A percentile compares a stretch with the other conserved stretches of the same genome.
These are phyloP conservation scores for Taenaris catops DNA, from an alignment of 2,888 invertebrate genomes.

Conservation along the genomic window DNA sequence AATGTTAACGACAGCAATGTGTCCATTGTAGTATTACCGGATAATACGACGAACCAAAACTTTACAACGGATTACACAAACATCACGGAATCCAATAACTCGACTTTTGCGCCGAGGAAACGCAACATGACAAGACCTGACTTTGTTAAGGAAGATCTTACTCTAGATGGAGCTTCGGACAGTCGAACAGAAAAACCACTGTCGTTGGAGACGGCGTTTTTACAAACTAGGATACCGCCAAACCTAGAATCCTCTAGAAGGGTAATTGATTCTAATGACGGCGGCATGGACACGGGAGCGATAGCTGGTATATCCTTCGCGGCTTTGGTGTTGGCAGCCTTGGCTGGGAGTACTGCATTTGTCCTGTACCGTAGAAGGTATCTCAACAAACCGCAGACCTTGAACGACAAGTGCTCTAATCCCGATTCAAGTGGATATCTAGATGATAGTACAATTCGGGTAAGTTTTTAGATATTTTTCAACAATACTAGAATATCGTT, in stretches of 20 bases:
- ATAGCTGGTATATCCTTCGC: slow-evolving; percentile 86
- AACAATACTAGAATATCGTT: no score
- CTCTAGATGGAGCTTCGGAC: slow-evolving; percentile 46
- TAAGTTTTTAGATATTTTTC: slow-evolving; percentile 37
- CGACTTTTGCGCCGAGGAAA: slow-evolving; percentile 46
- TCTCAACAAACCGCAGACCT: slow-evolving; percentile 90
- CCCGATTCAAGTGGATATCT: slow-evolving; percentile 93
- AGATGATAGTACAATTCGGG: slow-evolving; percentile 91
- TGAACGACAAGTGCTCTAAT: slow-evolving; percentile 90
- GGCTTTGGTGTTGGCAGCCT: slow-evolving; percentile 81
- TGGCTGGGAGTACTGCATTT: slow-evolving; percentile 83
- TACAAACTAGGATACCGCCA: slow-evolving; percentile 63
- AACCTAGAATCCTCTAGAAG: slow-evolving; percentile 63
- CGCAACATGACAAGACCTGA: slow-evolving; percentile 57
- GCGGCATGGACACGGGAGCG: slow-evolving; percentile 78
- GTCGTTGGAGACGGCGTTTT: slow-evolving; percentile 61
- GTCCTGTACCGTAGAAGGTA: slow-evolving; percentile 85
- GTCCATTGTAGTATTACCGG: slow-evolving; percentile 30
- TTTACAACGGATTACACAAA: slow-evolving; percentile 36
- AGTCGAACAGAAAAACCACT: slow-evolving; percentile 66
- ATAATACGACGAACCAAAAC: slow-evolving; percentile 37
- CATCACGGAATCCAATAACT: slow-evolving; percentile 47
- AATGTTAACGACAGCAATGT: slow-evolving; percentile 35
- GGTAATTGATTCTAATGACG: slow-evolving; percentile 48
- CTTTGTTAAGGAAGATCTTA: slow-evolving; percentile 51